These are phyloP conservation scores for Oryzias sinensis DNA, from an alignment of 2,797 vertebrate species.

Conservation along the genomic window DNA sequence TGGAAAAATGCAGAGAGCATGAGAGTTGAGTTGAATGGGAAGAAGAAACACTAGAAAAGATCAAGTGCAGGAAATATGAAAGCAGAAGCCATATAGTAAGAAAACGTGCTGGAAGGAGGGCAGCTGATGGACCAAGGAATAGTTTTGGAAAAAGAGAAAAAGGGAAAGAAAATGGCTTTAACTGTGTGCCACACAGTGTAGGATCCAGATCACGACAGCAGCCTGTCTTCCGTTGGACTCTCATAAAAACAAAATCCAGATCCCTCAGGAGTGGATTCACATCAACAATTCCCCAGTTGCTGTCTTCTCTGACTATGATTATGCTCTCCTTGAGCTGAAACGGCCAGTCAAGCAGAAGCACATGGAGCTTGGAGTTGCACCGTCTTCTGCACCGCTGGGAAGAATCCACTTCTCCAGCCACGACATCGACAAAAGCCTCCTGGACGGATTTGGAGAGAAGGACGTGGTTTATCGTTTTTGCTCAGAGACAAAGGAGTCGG, in stretches of 20 bases:
- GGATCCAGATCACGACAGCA: slow-evolving; percentile 17
- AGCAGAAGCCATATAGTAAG: slow-evolving; percentile 15
- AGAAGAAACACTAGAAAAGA: slow-evolving; percentile 20
- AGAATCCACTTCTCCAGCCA: slow-evolving; percentile 92
- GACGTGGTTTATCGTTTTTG: slow-evolving; percentile 93
- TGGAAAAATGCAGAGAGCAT: background rate
- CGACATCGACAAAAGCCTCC: slow-evolving; percentile 65
- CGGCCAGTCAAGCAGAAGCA: slow-evolving; percentile 80
- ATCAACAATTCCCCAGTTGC: slow-evolving; percentile 43
- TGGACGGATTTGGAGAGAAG: slow-evolving; percentile 53
- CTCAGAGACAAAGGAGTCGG: slow-evolving; percentile 85
- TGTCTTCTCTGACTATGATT: slow-evolving; percentile 85
- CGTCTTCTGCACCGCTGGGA: slow-evolving; percentile 68
- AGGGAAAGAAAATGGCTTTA: slow-evolving; percentile 2
- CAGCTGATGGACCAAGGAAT: background rate
- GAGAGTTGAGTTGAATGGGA: background rate
- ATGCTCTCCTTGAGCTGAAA: slow-evolving; percentile 89
- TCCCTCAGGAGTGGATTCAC: slow-evolving; percentile 88
- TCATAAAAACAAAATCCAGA: slow-evolving; percentile 83
- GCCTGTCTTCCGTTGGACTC: slow-evolving; percentile 85
- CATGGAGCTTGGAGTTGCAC: slow-evolving; percentile 90
- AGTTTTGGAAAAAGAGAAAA: slow-evolving; percentile 4
- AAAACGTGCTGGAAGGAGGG: slow-evolving; percentile 4
- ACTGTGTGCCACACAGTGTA: slow-evolving; percentile 21
- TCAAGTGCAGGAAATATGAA: slow-evolving; percentile 17